Conservation (phyloP, 1,140 invertebrate species). For the Papilio polyxenes region DNA sequence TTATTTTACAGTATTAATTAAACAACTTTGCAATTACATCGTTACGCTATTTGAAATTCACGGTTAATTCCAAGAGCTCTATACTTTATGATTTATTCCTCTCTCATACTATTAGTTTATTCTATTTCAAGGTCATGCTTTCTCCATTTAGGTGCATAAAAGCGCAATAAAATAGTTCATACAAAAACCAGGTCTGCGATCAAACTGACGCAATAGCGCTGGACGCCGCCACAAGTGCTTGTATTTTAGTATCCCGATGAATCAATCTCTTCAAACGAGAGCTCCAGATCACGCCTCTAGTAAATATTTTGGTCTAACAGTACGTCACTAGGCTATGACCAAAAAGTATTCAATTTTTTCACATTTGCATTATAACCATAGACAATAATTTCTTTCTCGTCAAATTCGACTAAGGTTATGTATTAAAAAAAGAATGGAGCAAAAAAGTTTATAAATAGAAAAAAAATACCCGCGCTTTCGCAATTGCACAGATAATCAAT, state of each 20-base stretch:
- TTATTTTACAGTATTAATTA: background rate
- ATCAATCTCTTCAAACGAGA: slow-evolving; percentile 43
- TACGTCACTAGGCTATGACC: background rate
- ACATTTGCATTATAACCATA: background rate
- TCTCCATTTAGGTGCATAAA: slow-evolving; percentile 11
- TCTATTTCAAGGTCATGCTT: background rate
- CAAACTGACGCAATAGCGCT: slow-evolving; percentile 48
- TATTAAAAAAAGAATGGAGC: no score
- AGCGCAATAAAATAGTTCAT: slow-evolving; percentile 31
- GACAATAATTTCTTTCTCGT: background rate
- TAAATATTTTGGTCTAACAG: slow-evolving; percentile 24
- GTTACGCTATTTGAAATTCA: background rate
- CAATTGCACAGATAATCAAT: background rate
- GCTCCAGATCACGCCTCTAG: slow-evolving; percentile 8
- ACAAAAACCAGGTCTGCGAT: slow-evolving; percentile 40
- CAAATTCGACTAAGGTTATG: no score
- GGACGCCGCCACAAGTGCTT: slow-evolving; percentile 46
- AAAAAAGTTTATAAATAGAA: background rate
- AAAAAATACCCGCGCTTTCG: background rate
- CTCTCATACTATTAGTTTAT: no score
- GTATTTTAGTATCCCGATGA: slow-evolving; percentile 46
- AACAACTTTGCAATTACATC: background rate
- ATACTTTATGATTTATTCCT: no score
- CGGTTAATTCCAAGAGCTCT: no score
- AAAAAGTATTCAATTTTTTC: background rate